A percentile compares a stretch with the other conserved stretches of the same genome.
These are phyloP conservation scores for Caenorhabditis angaria DNA, from an alignment of 2,888 invertebrate species.

Conservation along the genomic window DNA sequence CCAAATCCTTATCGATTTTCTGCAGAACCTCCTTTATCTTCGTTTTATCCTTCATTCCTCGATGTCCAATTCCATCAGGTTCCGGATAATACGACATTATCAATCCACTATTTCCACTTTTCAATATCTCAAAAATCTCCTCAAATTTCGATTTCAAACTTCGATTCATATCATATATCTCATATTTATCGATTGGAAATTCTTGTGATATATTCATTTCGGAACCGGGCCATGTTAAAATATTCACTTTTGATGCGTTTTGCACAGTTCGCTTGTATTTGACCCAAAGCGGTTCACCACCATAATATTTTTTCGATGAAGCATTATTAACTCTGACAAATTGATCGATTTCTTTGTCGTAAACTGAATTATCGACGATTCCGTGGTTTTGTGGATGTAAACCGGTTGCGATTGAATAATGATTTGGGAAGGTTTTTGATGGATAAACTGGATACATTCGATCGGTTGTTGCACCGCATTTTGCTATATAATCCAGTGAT, in stretches of 20 bases:
- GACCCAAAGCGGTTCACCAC: slow-evolving; percentile 68
- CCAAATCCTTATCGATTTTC: slow-evolving; percentile 53
- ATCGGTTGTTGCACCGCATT: slow-evolving; percentile 65
- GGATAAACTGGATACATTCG: slow-evolving; percentile 68
- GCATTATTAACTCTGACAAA: too few relatives aligned
- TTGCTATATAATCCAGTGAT: slow-evolving; percentile 56
- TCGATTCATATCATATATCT: slow-evolving; percentile 35
- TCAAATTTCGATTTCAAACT: slow-evolving; percentile 57
- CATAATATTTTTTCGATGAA: slow-evolving; percentile 47
- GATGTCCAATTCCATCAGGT: slow-evolving; percentile 64
- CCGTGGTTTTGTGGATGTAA: slow-evolving; percentile 66
- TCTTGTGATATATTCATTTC: slow-evolving; percentile 44
- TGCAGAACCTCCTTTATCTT: slow-evolving; percentile 52
- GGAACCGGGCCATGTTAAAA: slow-evolving; percentile 65
- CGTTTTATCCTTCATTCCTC: slow-evolving; percentile 34
- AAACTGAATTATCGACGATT: slow-evolving; percentile 51
- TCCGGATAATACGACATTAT: slow-evolving; percentile 69
- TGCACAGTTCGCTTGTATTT: slow-evolving; percentile 51
- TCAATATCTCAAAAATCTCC: too few relatives aligned
- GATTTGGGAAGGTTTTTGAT: slow-evolving; percentile 72
- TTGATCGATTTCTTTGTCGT: slow-evolving; percentile 60
- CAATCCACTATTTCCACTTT: slow-evolving; percentile 53
- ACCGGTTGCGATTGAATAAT: slow-evolving; percentile 71
- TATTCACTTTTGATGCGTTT: slow-evolving; percentile 54
- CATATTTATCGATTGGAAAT: neutral